These are phyloP conservation scores for Ypsolopha sequella DNA, from an alignment of 2,888 invertebrate species.

Conservation along the genomic window DNA sequence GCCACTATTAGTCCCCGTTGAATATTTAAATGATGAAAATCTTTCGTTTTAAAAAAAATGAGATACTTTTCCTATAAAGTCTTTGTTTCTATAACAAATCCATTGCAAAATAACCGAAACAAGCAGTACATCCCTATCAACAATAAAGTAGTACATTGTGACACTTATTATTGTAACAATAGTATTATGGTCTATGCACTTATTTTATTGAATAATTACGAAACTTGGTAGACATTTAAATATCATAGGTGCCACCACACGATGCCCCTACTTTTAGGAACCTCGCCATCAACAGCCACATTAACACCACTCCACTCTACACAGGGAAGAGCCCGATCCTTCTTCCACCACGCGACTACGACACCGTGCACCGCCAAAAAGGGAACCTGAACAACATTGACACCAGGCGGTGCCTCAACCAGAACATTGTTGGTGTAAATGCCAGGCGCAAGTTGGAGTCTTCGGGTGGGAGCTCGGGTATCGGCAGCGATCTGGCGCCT, in stretches of 20 bases:
- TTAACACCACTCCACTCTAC: slow-evolving; percentile 5
- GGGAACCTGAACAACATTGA: slow-evolving; percentile 60
- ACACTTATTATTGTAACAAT: not conserved
- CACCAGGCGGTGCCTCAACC: slow-evolving; percentile 75
- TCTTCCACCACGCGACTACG: slow-evolving; percentile 94
- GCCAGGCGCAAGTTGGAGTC: slow-evolving; percentile 70
- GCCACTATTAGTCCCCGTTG: no score
- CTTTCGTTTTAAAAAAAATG: no score
- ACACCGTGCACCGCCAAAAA: slow-evolving; percentile 85
- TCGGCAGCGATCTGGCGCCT: slow-evolving; percentile 90
- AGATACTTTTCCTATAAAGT: no score
- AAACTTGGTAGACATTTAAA: no score
- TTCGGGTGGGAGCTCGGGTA: slow-evolving; percentile 88
- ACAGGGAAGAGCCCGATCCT: slow-evolving; percentile 79
- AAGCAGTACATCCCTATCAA: no score
- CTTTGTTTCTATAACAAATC: no score
- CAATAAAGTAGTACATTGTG: no score
- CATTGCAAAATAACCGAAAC: no score
- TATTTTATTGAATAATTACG: no score
- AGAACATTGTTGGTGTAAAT: slow-evolving; percentile 72
- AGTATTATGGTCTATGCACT: not conserved
- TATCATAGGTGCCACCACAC: no score
- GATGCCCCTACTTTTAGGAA: no score
- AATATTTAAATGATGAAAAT: no score
- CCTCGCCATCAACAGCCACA: not conserved